Evolutionary conservation across 2,888 invertebrate genomes (phyloP).

Genomic region (Zaprionus lineosus): DNA sequence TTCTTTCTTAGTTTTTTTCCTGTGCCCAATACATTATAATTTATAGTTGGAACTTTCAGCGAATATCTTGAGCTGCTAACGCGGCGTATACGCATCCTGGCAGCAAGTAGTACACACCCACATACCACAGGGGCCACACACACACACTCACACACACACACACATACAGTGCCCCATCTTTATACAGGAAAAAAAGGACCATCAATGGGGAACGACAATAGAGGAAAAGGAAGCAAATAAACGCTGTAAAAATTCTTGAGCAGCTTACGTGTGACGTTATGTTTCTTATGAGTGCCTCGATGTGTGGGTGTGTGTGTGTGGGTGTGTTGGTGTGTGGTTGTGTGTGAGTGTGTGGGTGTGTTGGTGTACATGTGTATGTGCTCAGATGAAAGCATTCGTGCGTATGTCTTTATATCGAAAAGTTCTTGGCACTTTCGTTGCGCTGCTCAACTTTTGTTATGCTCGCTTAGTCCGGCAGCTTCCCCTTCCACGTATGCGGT

Average conservation of each 20-base stretch:
- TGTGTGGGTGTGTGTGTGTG: conserved; percentile 16
- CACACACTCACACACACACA: no score
- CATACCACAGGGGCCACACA: no score
- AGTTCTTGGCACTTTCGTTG: conserved; percentile 73
- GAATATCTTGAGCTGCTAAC: conserved; percentile 36
- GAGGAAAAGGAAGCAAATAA: conserved; percentile 64
- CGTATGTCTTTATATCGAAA: conserved; percentile 75
- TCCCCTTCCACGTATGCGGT: not conserved
- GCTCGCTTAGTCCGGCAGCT: conserved; percentile 62
- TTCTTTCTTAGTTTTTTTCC: conserved; percentile 1
- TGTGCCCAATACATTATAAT: conserved; percentile 64
- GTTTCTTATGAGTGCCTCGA: conserved; percentile 22
- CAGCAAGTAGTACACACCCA: no score
- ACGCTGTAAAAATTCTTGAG: conserved; percentile 63
- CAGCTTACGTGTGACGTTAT: conserved; percentile 59
- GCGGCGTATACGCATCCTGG: conserved; percentile 66
- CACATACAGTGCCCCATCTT: conserved; percentile 31
- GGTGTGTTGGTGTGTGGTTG: conserved; percentile 6
- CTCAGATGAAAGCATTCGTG: conserved; percentile 63
- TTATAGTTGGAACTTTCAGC: conserved; percentile 59
- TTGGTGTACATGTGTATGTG: conserved; percentile 15
- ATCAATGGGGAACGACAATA: conserved; percentile 51
- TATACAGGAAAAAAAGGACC: conserved; percentile 14
- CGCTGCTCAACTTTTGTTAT: conserved; percentile 74
- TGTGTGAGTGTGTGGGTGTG: conserved; percentile 9